A percentile compares a stretch with the other conserved stretches of the same genome.
phyloP scores from a whole-genome alignment of 2,888 invertebrate species.

The Lasioglossum vierecki region DNA sequence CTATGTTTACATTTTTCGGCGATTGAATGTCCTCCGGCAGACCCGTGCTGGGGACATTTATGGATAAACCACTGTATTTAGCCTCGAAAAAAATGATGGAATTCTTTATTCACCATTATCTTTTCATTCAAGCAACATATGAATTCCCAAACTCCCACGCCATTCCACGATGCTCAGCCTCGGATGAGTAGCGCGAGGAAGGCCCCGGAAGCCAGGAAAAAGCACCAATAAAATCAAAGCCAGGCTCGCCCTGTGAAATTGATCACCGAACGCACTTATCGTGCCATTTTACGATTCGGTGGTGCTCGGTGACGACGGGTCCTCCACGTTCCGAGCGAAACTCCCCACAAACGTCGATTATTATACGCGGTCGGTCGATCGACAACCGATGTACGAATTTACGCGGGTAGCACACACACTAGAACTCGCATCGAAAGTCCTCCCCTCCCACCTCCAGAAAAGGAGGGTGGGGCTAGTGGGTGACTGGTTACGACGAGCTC shows the following conservation, averaged over 20 bases:
- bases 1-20: too few relatives aligned
- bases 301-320: background rate
- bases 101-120: background rate
- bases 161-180: background rate
- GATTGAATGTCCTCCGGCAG: too few relatives aligned
- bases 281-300: background rate
- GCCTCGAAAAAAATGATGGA: background rate
- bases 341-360: background rate
- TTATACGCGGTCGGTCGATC: constrained; percentile 10
- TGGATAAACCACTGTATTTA: too few relatives aligned
- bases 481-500: background rate
- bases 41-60: too few relatives aligned
- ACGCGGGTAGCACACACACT: background rate
- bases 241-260: background rate
- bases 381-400: constrained; percentile 3
- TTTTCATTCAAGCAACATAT: background rate
- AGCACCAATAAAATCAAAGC: background rate
- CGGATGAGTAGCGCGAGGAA: background rate
- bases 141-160: background rate
- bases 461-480: background rate
- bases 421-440: background rate
- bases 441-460: background rate
- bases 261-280: background rate
- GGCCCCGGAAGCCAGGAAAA: background rate
- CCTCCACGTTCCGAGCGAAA: background rate